Conservation (phyloP, 2,888 invertebrate species). For the Azorinus chamasolen region DNA sequence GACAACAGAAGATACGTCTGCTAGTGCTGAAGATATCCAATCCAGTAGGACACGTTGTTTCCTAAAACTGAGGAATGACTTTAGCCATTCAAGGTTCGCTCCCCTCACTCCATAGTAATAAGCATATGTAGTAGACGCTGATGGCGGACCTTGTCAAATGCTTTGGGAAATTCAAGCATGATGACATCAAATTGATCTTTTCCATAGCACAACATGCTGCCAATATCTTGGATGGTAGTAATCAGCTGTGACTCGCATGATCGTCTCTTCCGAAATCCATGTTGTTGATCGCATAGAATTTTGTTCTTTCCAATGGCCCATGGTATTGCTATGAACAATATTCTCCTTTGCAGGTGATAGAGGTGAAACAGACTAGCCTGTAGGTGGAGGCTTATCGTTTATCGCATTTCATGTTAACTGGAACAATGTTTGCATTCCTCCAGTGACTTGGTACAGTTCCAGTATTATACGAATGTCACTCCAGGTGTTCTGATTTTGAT, state of each 20-base stretch:
- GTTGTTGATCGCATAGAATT: slow-evolving; percentile 33
- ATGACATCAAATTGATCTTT: not conserved
- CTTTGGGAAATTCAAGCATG: slow-evolving; percentile 19
- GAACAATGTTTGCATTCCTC: slow-evolving; percentile 28
- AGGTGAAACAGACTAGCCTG: slow-evolving; percentile 23
- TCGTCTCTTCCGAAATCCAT: slow-evolving; percentile 8
- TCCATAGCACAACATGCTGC: slow-evolving; percentile 9
- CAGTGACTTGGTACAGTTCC: slow-evolving; percentile 30
- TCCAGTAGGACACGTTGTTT: slow-evolving; percentile 24
- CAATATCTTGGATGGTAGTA: slow-evolving; percentile 21
- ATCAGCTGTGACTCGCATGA: slow-evolving; percentile 21
- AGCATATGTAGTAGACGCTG: slow-evolving; percentile 13
- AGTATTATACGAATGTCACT: slow-evolving; percentile 14
- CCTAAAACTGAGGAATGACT: slow-evolving; percentile 18
- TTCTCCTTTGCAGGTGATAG: slow-evolving; percentile 31
- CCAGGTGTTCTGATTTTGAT: slow-evolving; percentile 23
- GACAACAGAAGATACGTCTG: slow-evolving; percentile 16
- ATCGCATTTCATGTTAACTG: slow-evolving; percentile 41
- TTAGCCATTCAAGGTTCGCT: slow-evolving; percentile 3
- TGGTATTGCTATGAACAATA: slow-evolving; percentile 36
- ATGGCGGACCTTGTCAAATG: slow-evolving; percentile 20
- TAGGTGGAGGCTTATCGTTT: slow-evolving; percentile 27
- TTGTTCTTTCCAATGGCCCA: slow-evolving; percentile 26
- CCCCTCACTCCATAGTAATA: slow-evolving; percentile 21
- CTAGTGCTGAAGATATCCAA: slow-evolving; percentile 2